A percentile compares a stretch with the other conserved stretches of the same genome.
Evolutionary conservation across 2,888 invertebrate genomes (phyloP).

Genomic region (Girardia tigrina): DNA sequence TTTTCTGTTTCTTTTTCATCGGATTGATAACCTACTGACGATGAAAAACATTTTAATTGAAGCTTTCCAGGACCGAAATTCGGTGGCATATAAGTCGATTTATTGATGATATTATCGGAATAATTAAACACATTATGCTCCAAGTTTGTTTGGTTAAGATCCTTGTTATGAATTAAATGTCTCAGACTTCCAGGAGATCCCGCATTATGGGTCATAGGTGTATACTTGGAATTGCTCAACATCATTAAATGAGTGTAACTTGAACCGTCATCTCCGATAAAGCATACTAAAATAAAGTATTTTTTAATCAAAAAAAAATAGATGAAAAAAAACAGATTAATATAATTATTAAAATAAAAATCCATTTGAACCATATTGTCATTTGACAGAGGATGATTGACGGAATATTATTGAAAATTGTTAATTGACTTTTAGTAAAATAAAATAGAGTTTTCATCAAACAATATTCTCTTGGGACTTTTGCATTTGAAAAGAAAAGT

Average conservation of each 20-base stretch:
- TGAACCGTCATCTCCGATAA: constrained; percentile 10
- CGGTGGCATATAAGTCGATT: not conserved
- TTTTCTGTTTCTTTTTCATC: constrained; percentile 18
- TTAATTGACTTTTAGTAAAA: no score
- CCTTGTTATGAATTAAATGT: not conserved
- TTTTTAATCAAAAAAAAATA: no score
- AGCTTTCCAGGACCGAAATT: not conserved
- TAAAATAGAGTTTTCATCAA: no score
- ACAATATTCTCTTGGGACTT: no score
- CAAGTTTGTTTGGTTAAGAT: not conserved
- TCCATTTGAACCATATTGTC: no score
- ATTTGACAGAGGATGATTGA: no score
- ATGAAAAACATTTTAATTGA: not conserved
- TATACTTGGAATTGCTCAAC: not conserved
- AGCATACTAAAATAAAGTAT: not conserved
- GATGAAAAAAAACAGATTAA: no score
- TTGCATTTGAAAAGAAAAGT: no score
- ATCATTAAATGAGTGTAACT: not conserved
- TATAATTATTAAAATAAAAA: no score
- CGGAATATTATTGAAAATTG: no score
- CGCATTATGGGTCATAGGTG: not conserved
- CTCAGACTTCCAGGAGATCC: not conserved
- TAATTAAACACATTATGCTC: not conserved
- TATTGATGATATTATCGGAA: not conserved
- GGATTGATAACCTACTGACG: not conserved